Percentiles rank a stretch among this genome's conserved stretches.
Evolutionary conservation across 1,140 invertebrate species (phyloP).

Genomic region (Ladona fulva): DNA sequence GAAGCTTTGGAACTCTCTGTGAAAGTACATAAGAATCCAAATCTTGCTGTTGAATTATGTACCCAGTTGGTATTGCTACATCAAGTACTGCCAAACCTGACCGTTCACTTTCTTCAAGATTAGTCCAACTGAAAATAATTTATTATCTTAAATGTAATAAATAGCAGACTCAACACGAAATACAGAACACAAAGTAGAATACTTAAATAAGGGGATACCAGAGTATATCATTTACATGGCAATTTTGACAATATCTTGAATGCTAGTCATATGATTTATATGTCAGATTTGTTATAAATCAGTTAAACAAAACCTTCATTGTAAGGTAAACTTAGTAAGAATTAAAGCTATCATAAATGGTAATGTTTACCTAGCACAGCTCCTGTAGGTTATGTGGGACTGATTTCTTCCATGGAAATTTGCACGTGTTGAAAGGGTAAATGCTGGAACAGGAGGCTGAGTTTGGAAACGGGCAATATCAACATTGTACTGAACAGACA

Average conservation of each 20-base stretch:
- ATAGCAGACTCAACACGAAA: not conserved
- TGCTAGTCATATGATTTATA: not conserved
- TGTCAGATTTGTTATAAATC: no score
- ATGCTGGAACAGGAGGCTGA: slow-evolving; percentile 66
- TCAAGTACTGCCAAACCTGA: slow-evolving; percentile 91
- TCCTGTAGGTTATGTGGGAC: slow-evolving; percentile 76
- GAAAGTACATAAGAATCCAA: slow-evolving; percentile 75
- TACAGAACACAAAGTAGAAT: not conserved
- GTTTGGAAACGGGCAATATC: slow-evolving; percentile 80
- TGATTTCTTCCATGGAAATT: slow-evolving; percentile 83
- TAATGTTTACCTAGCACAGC: slow-evolving; percentile 62
- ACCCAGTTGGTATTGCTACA: slow-evolving; percentile 86
- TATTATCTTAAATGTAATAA: not conserved
- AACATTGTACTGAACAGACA: slow-evolving; percentile 92
- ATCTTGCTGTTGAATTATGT: slow-evolving; percentile 83
- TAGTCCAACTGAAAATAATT: slow-evolving; percentile 55
- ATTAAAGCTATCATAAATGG: not conserved
- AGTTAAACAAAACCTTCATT: no score
- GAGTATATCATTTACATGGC: not conserved
- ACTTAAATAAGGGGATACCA: not conserved
- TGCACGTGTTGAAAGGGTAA: slow-evolving; percentile 58
- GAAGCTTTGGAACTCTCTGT: slow-evolving; percentile 62
- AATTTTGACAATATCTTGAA: not conserved
- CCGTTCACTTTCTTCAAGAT: slow-evolving; percentile 60
- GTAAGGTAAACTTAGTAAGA: no score